Evolutionary conservation across 2,888 invertebrate genomes (phyloP).

Genomic region (Clistopyga incitator): DNA sequence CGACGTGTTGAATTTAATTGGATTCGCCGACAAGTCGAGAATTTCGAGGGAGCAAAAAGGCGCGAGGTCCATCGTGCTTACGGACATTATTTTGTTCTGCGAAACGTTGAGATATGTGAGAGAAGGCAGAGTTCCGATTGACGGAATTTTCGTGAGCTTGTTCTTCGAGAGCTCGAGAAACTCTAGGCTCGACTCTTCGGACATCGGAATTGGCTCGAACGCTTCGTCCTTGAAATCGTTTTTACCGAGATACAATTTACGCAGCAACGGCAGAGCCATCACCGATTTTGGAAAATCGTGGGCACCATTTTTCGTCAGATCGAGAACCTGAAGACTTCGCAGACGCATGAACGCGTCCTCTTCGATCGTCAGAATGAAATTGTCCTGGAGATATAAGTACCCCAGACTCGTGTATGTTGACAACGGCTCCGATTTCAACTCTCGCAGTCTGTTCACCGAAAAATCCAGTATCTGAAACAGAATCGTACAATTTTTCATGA

Average conservation of each 20-base stretch:
- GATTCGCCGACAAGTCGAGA: slow-evolving; percentile 85
- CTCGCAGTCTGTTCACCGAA: slow-evolving; percentile 86
- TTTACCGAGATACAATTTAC: slow-evolving; percentile 87
- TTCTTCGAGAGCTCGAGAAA: slow-evolving; percentile 88
- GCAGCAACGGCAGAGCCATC: slow-evolving; percentile 86
- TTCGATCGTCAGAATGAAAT: slow-evolving; percentile 86
- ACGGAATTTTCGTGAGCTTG: slow-evolving; percentile 86
- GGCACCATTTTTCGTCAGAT: slow-evolving; percentile 86
- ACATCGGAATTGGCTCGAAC: slow-evolving; percentile 76
- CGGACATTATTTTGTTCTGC: slow-evolving; percentile 85
- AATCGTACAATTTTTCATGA: slow-evolving; percentile 58
- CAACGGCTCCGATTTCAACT: slow-evolving; percentile 85
- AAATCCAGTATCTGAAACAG: slow-evolving; percentile 86
- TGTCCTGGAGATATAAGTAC: slow-evolving; percentile 86
- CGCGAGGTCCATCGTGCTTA: slow-evolving; percentile 86
- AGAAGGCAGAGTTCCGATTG: slow-evolving; percentile 87
- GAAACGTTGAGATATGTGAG: slow-evolving; percentile 88
- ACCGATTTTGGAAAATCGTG: slow-evolving; percentile 85
- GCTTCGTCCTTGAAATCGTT: slow-evolving; percentile 81
- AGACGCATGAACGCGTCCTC: slow-evolving; percentile 85
- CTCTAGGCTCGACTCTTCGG: slow-evolving; percentile 86
- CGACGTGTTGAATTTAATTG: slow-evolving; percentile 70
- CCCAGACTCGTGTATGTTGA: slow-evolving; percentile 85
- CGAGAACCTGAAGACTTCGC: slow-evolving; percentile 85
- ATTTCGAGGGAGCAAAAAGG: slow-evolving; percentile 87